phyloP scores from a whole-genome alignment of 2,113 vertebrate genomes.

The Cinclus cinclus region DNA sequence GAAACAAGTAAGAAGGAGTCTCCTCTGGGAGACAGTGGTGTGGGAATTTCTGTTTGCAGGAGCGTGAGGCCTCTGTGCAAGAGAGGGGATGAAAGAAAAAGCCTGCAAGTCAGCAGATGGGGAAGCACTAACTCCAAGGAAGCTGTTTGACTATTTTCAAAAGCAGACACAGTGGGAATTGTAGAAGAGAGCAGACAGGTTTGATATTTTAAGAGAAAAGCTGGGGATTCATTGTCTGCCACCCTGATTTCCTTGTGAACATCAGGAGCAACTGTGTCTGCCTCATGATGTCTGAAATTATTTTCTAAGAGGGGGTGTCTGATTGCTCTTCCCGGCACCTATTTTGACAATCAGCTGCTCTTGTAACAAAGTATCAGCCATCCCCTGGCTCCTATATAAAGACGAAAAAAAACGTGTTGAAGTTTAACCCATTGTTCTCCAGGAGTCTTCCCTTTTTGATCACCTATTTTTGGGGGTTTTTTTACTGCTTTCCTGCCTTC shows the following conservation, averaged over 20 bases:
- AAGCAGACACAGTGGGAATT: not conserved
- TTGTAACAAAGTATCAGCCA: not conserved
- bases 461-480: not conserved
- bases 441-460: not conserved
- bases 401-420: not conserved
- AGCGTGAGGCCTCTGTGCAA: not conserved
- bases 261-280: fast-evolving
- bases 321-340: not conserved
- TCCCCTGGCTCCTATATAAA: not conserved
- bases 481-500: not conserved
- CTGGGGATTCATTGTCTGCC: not conserved
- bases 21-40: not conserved
- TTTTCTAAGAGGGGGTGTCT: not conserved
- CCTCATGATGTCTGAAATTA: not conserved
- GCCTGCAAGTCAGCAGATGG: not conserved
- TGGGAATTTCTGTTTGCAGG: not conserved
- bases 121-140: not conserved
- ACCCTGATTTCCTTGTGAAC: not conserved
- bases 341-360: slow-evolving; percentile 26
- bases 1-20: not conserved
- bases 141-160: not conserved
- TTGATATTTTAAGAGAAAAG: not conserved
- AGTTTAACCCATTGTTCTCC: not conserved
- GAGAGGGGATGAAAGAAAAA: not conserved
- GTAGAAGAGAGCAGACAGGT: not conserved